A percentile compares a stretch with the other conserved stretches of the same genome.
phyloP scores from a whole-genome alignment of 2,888 invertebrate species.

The Agapetus fuscipes region DNA sequence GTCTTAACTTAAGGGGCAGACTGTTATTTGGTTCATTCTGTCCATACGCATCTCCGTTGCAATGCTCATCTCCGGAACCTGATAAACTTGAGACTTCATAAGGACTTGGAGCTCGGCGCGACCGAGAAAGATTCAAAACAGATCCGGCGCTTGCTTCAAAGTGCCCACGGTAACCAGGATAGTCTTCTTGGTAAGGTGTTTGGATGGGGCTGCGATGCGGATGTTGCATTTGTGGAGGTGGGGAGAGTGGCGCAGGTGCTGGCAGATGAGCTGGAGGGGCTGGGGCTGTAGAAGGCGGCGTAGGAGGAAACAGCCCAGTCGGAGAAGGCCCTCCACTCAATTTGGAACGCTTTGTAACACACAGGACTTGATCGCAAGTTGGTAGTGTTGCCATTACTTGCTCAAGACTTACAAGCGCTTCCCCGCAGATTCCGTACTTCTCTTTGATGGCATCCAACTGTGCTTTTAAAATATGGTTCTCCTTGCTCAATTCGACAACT shows the following conservation, averaged over 20 bases:
- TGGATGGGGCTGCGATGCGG: conserved; percentile 44
- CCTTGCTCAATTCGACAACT: conserved; percentile 88
- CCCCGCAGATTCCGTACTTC: conserved; percentile 84
- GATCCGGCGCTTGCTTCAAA: conserved; percentile 50
- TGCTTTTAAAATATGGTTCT: conserved; percentile 88
- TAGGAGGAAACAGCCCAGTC: conserved; percentile 46
- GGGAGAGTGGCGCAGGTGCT: conserved; percentile 25
- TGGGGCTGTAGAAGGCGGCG: conserved; percentile 43
- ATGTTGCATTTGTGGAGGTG: conserved; percentile 32
- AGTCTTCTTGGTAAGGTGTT: conserved; percentile 41
- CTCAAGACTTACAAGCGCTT: conserved; percentile 77
- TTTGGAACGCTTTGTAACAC: conserved; percentile 65
- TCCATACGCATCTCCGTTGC: conserved; percentile 30
- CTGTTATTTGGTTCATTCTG: conserved; percentile 62
- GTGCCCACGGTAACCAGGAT: conserved; percentile 41
- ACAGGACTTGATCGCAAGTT: conserved; percentile 74
- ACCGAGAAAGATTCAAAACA: conserved; percentile 62
- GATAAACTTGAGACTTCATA: conserved; percentile 71
- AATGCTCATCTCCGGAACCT: conserved; percentile 47
- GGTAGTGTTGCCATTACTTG: conserved; percentile 81
- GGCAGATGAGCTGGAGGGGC: conserved; percentile 29
- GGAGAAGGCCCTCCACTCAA: conserved; percentile 27
- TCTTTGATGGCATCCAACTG: conserved; percentile 89
- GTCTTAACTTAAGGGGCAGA: conserved; percentile 81
- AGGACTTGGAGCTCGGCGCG: conserved; percentile 60